Evolutionary conservation across 1,140 invertebrate genomes (phyloP), one percentile per base, ranked within the genome.

Genomic region (Monochamus saltuarius): DNA sequence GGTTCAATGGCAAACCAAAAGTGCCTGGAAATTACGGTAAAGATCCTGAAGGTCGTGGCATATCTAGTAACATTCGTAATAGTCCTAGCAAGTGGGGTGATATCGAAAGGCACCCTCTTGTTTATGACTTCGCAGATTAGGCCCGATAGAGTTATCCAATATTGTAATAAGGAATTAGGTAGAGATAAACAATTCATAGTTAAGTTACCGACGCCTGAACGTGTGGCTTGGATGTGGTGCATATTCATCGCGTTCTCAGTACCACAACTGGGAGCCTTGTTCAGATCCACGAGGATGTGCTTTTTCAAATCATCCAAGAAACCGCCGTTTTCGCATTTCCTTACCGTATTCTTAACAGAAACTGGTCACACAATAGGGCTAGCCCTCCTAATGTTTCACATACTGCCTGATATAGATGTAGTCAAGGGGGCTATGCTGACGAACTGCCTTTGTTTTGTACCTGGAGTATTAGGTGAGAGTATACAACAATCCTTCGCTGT

Each of bases 391-490:
- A 86, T 95, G 59, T 94, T 95, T 71, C 84, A 88, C 29, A 87
- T 98, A 36, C 81, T 98, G 4, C 95, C 96, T 0, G 88, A 94
- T 69, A 75, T 97, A 35, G 93, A 98, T 76, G 92, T 94, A 17
- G 87, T 97, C 36, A 91, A 94, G 78, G 94, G 91, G 2, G 88
- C 93, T 8, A 94, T 97, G 90, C 79, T 97, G 22, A 95, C 95
- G 7, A 97, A 95, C 77, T 96, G 92, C 69, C 84, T 97, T 13
- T 96, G 92, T 75, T 87, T 96, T 47, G 80, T 97, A 4, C 95
- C 95, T 0, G 87, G 87, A 39, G 77, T 91, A n/a, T 77, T 90
- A 40, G 85, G 87, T 85, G 76, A 76, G 72, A 69, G 36, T n/a
- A n/a, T n/a, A 3, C 9, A 11, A 13, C 4, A 39, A 4, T 55